A percentile compares a stretch with the other conserved stretches of the same genome.
Evolutionary conservation across 2,888 invertebrate species (phyloP).

Genomic region (Cacoxenus indagator): DNA sequence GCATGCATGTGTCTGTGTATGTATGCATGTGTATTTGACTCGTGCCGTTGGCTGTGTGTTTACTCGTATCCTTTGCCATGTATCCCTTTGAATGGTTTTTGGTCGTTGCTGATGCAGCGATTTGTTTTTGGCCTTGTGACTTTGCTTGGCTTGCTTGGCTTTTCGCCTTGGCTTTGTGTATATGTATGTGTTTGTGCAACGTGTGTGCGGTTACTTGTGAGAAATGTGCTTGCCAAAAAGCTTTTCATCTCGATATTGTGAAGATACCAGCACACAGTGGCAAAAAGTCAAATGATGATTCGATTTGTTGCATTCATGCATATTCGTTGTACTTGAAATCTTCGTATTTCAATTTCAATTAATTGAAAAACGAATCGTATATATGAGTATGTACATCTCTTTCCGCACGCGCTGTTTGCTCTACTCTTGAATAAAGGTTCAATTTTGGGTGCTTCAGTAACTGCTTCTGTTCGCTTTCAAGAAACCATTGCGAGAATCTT

Average conservation of each 20-base stretch:
- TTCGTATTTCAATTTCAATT: slow-evolving; percentile 4
- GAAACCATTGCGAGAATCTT: too few species aligned
- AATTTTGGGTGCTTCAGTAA: not conserved
- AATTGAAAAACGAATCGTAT: not conserved
- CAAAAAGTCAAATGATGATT: too few species aligned
- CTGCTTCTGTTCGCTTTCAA: too few species aligned
- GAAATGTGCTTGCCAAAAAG: slow-evolving; percentile 3
- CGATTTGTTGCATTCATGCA: too few species aligned
- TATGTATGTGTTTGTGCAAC: not conserved
- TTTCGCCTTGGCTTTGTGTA: not conserved
- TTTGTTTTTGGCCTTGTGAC: not conserved
- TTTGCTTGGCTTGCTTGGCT: not conserved
- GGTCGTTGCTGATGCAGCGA: not conserved
- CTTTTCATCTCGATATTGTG: not conserved
- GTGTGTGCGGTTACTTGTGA: slow-evolving; percentile 4
- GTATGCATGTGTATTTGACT: not conserved
- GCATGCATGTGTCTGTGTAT: not conserved
- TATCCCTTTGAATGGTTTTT: not conserved
- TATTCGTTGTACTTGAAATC: not conserved
- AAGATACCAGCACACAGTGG: not conserved
- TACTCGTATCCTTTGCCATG: not conserved
- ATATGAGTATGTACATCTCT: not conserved
- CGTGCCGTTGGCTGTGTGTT: not conserved
- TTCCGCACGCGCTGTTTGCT: not conserved
- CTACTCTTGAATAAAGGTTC: not conserved